These are phyloP conservation scores for Epirrhoe alternata DNA, from an alignment of 2,888 invertebrate species.

Conservation along the genomic window DNA sequence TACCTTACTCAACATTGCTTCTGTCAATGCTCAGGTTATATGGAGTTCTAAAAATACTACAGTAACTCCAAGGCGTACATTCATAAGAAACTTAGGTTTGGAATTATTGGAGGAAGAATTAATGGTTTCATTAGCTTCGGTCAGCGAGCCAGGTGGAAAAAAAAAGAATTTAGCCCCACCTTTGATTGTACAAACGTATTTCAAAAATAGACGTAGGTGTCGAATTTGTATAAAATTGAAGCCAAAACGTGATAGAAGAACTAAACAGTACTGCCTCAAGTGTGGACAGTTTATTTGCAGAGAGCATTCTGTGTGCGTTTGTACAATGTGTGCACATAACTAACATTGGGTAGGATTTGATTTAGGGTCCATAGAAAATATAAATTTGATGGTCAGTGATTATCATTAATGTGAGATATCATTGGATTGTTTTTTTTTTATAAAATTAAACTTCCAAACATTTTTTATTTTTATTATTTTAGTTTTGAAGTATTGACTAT, in stretches of 20 bases:
- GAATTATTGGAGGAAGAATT: constrained; percentile 59
- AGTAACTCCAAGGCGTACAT: constrained; percentile 62
- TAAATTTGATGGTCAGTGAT: too few relatives aligned
- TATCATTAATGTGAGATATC: too few relatives aligned
- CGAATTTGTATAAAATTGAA: constrained; percentile 60
- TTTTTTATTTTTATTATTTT: background rate
- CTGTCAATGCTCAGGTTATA: constrained; percentile 76
- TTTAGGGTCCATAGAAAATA: background rate
- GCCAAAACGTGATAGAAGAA: constrained; percentile 67
- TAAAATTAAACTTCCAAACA: too few relatives aligned
- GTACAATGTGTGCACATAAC: constrained; percentile 58
- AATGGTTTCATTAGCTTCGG: constrained; percentile 41
- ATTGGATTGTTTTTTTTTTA: too few relatives aligned
- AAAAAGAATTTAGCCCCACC: constrained; percentile 42
- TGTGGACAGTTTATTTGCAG: constrained; percentile 71
- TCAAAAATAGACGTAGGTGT: constrained; percentile 62
- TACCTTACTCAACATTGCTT: constrained; percentile 73
- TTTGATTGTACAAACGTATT: constrained; percentile 40
- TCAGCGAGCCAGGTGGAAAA: constrained; percentile 39
- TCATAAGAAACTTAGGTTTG: constrained; percentile 69
- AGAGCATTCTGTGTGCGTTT: constrained; percentile 69
- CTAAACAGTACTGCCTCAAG: constrained; percentile 66
- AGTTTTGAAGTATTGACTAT: background rate
- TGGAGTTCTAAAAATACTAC: constrained; percentile 64
- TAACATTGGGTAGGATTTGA: background rate